A percentile compares a stretch with the other conserved stretches of the same genome.
Evolutionary conservation across 2,888 invertebrate species (phyloP).

Genomic region (Troides helena): DNA sequence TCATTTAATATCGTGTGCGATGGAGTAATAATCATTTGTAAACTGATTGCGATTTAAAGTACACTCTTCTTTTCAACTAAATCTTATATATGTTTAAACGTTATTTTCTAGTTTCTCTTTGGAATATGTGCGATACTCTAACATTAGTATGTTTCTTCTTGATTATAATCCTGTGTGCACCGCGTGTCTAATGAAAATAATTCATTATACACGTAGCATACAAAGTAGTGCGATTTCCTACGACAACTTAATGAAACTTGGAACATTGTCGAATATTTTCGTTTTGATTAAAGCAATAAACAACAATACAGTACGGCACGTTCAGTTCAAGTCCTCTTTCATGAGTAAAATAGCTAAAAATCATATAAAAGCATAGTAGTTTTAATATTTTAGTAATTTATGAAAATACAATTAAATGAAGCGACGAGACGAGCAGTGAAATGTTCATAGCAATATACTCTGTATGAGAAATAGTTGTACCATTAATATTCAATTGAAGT

Average conservation of each 20-base stretch:
- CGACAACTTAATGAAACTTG: constrained; percentile 32
- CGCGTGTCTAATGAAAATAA: constrained; percentile 16
- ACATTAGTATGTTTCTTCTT: not conserved
- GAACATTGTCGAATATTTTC: constrained; percentile 43
- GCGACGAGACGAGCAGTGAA: not conserved
- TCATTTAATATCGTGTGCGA: too few relatives aligned
- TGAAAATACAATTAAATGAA: not conserved
- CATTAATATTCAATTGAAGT: not conserved
- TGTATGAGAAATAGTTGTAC: too few relatives aligned
- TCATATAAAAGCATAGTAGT: not conserved
- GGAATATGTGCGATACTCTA: not conserved
- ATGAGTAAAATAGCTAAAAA: constrained; percentile 3
- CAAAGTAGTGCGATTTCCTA: constrained; percentile 29
- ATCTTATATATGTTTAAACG: too few relatives aligned
- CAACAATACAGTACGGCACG: constrained; percentile 15
- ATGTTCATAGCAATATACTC: too few relatives aligned
- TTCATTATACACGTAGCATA: constrained; percentile 28
- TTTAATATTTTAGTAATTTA: too few relatives aligned
- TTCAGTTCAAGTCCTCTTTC: constrained; percentile 3
- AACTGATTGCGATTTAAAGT: too few relatives aligned
- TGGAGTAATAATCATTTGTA: too few relatives aligned
- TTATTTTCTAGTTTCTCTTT: too few relatives aligned
- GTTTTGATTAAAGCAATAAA: constrained; percentile 55
- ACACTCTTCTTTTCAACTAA: too few relatives aligned
- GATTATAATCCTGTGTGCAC: constrained; percentile 8